Conservation (phyloP, 2,888 invertebrate species). For the Diarsia mendica region DNA sequence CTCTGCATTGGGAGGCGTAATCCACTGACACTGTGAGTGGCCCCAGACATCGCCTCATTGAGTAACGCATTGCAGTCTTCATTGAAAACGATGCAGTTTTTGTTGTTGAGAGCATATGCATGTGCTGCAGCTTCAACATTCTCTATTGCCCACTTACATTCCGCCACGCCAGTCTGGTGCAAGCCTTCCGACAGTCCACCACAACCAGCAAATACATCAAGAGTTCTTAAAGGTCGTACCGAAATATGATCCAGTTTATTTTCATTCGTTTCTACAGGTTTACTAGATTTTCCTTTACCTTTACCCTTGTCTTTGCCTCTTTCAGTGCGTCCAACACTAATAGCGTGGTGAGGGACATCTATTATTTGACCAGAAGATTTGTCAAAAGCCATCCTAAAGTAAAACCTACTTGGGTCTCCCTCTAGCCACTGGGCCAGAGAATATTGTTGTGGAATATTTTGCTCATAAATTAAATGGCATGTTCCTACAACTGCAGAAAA, state of each 20-base stretch:
- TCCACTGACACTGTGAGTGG: slow-evolving; percentile 85
- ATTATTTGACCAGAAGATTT: slow-evolving; percentile 87
- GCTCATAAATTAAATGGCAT: slow-evolving; percentile 92
- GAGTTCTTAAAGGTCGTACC: slow-evolving; percentile 90
- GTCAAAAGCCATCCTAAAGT: slow-evolving; percentile 93
- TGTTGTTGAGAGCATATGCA: slow-evolving; percentile 94
- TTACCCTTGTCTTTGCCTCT: slow-evolving; percentile 92
- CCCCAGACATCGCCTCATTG: slow-evolving; percentile 92
- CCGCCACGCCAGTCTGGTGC: slow-evolving; percentile 92
- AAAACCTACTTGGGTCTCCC: slow-evolving; percentile 93
- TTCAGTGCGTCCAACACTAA: slow-evolving; percentile 90
- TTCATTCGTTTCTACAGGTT: slow-evolving; percentile 70
- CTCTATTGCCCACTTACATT: slow-evolving; percentile 95
- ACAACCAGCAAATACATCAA: slow-evolving; percentile 97
- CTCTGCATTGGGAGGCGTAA: slow-evolving; percentile 93
- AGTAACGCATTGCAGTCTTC: slow-evolving; percentile 95
- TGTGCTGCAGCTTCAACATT: slow-evolving; percentile 94
- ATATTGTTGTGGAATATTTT: slow-evolving; percentile 89
- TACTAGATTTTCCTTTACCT: slow-evolving; percentile 92
- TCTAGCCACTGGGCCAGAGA: slow-evolving; percentile 91
- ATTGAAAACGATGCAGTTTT: slow-evolving; percentile 93
- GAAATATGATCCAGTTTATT: slow-evolving; percentile 75
- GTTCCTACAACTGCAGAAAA: slow-evolving; percentile 92
- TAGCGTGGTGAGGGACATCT: slow-evolving; percentile 91
- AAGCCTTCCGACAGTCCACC: slow-evolving; percentile 95